Evolutionary conservation across 2,797 vertebrate species (phyloP).

Genomic region (Karalla daura): DNA sequence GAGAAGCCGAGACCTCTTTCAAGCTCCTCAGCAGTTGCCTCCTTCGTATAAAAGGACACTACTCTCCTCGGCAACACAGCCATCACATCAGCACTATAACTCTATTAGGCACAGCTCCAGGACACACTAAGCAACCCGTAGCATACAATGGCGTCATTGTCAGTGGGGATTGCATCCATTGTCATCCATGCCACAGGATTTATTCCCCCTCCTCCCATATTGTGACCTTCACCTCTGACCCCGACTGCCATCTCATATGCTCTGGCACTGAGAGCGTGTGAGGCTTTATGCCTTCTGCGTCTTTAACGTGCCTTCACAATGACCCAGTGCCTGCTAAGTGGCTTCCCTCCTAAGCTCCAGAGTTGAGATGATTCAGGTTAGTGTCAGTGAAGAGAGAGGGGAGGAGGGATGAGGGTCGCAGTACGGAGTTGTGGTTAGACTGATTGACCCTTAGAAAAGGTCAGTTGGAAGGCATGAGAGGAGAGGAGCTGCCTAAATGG

Average conservation of each 20-base stretch:
- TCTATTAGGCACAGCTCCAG: constrained; percentile 84
- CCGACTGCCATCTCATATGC: constrained; percentile 72
- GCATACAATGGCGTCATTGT: constrained; percentile 82
- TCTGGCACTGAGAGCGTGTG: constrained; percentile 55
- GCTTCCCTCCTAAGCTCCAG: constrained; percentile 58
- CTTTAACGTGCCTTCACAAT: constrained; percentile 67
- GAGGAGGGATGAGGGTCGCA: background rate
- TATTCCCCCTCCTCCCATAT: constrained; percentile 79
- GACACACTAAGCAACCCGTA: constrained; percentile 76
- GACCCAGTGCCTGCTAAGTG: constrained; percentile 70
- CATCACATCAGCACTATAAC: constrained; percentile 82
- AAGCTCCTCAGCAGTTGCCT: constrained; percentile 62
- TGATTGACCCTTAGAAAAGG: constrained; percentile 79
- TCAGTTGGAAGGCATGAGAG: constrained; percentile 79
- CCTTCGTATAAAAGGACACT: constrained; percentile 72
- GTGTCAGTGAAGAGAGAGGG: constrained; percentile 49
- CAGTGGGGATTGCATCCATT: constrained; percentile 76
- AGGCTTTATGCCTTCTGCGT: constrained; percentile 63
- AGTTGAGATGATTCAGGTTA: constrained; percentile 71
- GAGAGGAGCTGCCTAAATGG: constrained; percentile 76
- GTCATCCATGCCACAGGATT: constrained; percentile 79
- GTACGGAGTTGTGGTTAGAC: constrained; percentile 58
- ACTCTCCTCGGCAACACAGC: constrained; percentile 68
- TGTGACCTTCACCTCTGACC: constrained; percentile 82
- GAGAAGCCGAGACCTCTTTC: constrained; percentile 72